Evolutionary conservation across 2,797 vertebrate species (phyloP).

Genomic region (Eremophila alpestris): DNA sequence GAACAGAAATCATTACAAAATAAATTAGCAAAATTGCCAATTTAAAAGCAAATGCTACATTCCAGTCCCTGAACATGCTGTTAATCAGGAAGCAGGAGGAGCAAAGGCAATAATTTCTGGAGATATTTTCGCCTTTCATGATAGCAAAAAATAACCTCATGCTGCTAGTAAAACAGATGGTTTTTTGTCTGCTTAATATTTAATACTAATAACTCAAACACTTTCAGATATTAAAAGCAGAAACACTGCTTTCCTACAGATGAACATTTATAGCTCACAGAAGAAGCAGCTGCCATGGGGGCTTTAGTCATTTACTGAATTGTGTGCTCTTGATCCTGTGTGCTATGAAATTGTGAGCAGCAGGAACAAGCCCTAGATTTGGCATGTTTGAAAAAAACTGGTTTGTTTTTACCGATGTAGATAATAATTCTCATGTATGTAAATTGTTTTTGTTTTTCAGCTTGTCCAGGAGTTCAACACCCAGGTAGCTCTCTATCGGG

Average conservation of each 20-base stretch:
- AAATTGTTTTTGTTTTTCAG: slow-evolving; percentile 77
- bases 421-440: not conserved
- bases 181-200: slow-evolving; percentile 16
- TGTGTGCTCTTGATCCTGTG: not conserved
- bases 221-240: slow-evolving; percentile 5
- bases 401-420: not conserved
- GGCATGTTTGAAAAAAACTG: not conserved
- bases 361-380: not conserved
- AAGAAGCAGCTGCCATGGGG: not conserved
- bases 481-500: slow-evolving; percentile 94
- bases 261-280: not conserved
- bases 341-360: not conserved
- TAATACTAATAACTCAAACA: not conserved
- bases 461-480: slow-evolving; percentile 99
- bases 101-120: slow-evolving; percentile 46
- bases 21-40: not conserved
- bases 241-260: not conserved
- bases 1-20: slow-evolving; percentile 18
- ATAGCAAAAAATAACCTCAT: slow-evolving; percentile 46
- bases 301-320: not conserved
- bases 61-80: not conserved
- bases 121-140: slow-evolving; percentile 34
- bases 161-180: slow-evolving; percentile 11
- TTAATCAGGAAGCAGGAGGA: slow-evolving; percentile 40
- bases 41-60: slow-evolving; percentile 12